These are phyloP conservation scores for Fistularia tabacaria DNA, from an alignment of 2,797 vertebrate genomes.

Conservation along the genomic window DNA sequence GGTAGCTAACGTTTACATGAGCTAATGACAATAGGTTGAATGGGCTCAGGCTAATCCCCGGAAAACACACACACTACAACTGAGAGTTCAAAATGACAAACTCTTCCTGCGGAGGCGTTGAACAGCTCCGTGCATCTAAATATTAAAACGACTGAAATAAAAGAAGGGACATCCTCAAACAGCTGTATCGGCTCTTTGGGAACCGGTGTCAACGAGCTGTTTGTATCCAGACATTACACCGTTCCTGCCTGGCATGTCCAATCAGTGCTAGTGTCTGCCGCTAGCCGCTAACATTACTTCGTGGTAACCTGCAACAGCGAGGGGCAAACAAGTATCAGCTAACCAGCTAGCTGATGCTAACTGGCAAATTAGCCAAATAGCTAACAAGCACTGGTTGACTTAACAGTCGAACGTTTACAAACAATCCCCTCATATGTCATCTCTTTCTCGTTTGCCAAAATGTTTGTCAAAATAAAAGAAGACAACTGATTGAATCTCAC, in stretches of 20 bases:
- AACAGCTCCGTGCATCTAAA: no score
- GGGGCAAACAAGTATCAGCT: conserved; percentile 59
- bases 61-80: conserved; percentile 15
- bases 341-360: conserved; percentile 65
- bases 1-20: conserved; percentile 54
- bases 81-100: conserved; percentile 12
- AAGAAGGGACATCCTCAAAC: no score
- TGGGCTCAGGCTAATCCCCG: conserved; percentile 60
- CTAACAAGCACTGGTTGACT: conserved; percentile 53
- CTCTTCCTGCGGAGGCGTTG: neutral
- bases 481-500: conserved; percentile 43
- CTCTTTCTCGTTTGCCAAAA: conserved; percentile 18
- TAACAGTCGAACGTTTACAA: conserved; percentile 47
- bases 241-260: conserved; percentile 49
- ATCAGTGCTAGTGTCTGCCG: conserved; percentile 66
- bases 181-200: conserved; percentile 6
- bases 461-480: conserved; percentile 35
- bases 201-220: conserved; percentile 50
- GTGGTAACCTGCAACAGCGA: conserved; percentile 53
- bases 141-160: no score
- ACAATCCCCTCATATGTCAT: conserved; percentile 35
- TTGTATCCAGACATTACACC: conserved; percentile 55
- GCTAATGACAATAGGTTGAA: conserved; percentile 71
- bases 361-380: conserved; percentile 64
- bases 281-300: conserved; percentile 59